These are phyloP conservation scores for Heliothis subflexa DNA, from an alignment of 1,140 invertebrate species.

Conservation along the genomic window DNA sequence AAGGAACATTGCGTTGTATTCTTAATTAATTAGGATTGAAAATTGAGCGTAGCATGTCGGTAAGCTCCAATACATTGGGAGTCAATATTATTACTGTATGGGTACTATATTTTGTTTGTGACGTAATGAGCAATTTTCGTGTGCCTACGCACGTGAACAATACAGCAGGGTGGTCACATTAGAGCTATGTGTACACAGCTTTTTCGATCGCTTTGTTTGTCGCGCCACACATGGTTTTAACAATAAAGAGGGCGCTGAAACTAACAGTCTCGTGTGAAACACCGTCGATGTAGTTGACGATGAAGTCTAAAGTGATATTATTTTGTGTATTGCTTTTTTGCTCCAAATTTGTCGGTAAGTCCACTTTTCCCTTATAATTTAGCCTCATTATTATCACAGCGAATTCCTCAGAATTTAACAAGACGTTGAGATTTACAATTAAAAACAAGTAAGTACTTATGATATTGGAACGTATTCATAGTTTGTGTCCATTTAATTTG, in stretches of 20 bases:
- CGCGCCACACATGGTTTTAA: slow-evolving; percentile 50
- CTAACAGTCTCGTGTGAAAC: slow-evolving; percentile 56
- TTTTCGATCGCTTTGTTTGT: slow-evolving; percentile 50
- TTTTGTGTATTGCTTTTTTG: slow-evolving; percentile 51
- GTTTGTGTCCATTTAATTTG: not conserved
- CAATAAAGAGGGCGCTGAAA: slow-evolving; percentile 44
- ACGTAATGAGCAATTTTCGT: slow-evolving; percentile 31
- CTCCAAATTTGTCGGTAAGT: slow-evolving; percentile 55
- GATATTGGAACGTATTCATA: not conserved
- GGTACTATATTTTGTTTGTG: slow-evolving; percentile 5
- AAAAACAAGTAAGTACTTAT: not conserved
- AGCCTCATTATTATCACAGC: not conserved
- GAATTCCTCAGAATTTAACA: not conserved
- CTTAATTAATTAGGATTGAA: slow-evolving; percentile 5
- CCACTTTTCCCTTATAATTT: slow-evolving; percentile 1
- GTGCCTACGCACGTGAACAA: slow-evolving; percentile 18
- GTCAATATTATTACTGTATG: slow-evolving; percentile 38
- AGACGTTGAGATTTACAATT: no score
- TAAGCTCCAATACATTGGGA: not conserved
- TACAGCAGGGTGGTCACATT: slow-evolving; percentile 42
- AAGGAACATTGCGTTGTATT: slow-evolving; percentile 9
- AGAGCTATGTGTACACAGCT: slow-evolving; percentile 58
- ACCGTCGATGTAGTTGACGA: slow-evolving; percentile 52
- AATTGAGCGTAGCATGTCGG: slow-evolving; percentile 2
- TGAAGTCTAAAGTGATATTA: slow-evolving; percentile 51